Evolutionary conservation across 2,797 vertebrate genomes (phyloP).

Genomic region (Menidia menidia): DNA sequence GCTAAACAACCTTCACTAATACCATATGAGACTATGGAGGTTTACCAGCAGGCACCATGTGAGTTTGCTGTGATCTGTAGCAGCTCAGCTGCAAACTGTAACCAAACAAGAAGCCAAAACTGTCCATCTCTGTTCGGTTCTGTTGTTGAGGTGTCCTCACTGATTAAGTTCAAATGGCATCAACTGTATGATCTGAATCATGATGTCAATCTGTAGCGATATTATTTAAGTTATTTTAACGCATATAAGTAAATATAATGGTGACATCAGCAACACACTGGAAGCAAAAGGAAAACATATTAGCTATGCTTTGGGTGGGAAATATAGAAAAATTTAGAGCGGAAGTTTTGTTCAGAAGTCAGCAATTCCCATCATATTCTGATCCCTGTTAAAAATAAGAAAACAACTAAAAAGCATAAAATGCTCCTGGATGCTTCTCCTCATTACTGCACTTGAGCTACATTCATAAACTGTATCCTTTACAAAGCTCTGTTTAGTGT

Average conservation of each 20-base stretch:
- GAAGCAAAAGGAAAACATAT: neutral
- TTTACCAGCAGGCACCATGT: neutral
- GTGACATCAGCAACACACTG: conserved; percentile 18
- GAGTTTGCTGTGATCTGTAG: neutral
- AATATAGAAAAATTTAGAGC: conserved; percentile 5
- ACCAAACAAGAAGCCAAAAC: neutral
- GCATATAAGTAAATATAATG: conserved; percentile 14
- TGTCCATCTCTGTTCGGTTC: conserved; percentile 60
- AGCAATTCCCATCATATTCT: conserved; percentile 26
- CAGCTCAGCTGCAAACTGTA: neutral
- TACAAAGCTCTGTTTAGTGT: conserved; percentile 60
- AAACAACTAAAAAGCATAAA: conserved; percentile 20
- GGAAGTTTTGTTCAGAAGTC: conserved; percentile 16
- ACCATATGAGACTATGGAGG: no score
- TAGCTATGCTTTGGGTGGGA: neutral
- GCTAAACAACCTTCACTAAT: neutral
- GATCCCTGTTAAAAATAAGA: conserved; percentile 40
- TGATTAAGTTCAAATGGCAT: conserved; percentile 35
- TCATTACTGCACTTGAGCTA: conserved; percentile 56
- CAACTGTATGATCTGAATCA: conserved; percentile 18
- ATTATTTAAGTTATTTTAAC: conserved; percentile 19
- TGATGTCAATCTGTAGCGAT: conserved; percentile 27
- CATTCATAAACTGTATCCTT: conserved; percentile 50
- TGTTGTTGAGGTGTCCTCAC: conserved; percentile 43
- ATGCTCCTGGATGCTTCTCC: conserved; percentile 18